Percentiles rank a stretch among this genome's conserved stretches.
These are phyloP conservation scores for Embiotoca jacksoni DNA, from an alignment of 2,113 vertebrate genomes.

Conservation along the genomic window DNA sequence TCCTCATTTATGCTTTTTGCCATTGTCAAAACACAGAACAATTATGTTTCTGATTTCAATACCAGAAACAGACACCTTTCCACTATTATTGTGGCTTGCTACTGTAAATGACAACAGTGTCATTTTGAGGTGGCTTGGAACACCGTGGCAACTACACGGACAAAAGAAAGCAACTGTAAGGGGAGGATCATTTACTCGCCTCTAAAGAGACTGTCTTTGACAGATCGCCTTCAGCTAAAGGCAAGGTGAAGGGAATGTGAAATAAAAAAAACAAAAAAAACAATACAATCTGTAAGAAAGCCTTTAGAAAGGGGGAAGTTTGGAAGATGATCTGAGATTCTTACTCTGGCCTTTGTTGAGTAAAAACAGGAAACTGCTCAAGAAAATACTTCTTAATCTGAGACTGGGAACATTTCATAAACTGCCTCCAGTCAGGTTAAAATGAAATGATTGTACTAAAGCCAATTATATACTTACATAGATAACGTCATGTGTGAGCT, in stretches of 20 bases:
- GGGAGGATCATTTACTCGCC: conserved; percentile 32
- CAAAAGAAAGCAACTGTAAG: conserved; percentile 33
- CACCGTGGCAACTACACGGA: not conserved
- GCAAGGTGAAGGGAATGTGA: not conserved
- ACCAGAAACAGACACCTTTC: conserved; percentile 1
- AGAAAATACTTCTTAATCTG: not conserved
- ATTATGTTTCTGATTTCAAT: conserved; percentile 13
- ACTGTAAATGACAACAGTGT: not conserved
- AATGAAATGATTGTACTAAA: not conserved
- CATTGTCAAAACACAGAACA: not conserved
- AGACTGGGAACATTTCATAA: conserved; percentile 2
- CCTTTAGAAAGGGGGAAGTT: not conserved
- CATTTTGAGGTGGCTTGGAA: not conserved
- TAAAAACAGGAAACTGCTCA: not conserved
- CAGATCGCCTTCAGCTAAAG: not conserved
- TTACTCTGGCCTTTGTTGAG: not conserved
- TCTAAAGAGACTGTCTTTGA: conserved; percentile 15
- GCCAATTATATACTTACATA: no score
- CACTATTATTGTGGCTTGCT: conserved; percentile 9
- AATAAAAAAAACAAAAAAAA: conserved; percentile 4
- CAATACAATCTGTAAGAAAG: not conserved
- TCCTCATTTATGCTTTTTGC: not conserved
- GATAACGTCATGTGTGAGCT: no score
- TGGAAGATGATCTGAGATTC: conserved; percentile 20
- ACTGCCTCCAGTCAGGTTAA: not conserved